Conservation (phyloP, 2,113 vertebrate species). For the Sinosuthora webbiana region DNA sequence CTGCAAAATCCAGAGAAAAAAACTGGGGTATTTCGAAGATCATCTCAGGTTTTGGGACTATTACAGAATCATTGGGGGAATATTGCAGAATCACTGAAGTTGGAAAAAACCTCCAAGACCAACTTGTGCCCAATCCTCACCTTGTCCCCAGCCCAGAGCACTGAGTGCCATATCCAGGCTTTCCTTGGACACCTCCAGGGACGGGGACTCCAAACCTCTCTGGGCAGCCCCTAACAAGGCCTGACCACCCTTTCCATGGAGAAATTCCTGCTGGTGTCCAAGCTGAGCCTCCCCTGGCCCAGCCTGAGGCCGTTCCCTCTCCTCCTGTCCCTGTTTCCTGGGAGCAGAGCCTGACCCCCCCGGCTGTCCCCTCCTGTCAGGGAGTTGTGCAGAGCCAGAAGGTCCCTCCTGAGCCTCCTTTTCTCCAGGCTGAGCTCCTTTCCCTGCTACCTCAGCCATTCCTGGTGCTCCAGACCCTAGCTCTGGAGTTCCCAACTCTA, state of each 20-base stretch:
- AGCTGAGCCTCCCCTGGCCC: background rate
- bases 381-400: background rate
- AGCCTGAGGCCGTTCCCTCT: background rate
- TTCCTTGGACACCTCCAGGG: background rate
- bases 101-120: background rate
- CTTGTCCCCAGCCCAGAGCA: background rate
- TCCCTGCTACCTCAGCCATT: background rate
- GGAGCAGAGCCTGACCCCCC: background rate
- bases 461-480: background rate
- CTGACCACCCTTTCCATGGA: background rate
- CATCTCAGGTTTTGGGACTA: background rate
- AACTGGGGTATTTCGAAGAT: background rate
- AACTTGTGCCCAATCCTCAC: rapidly evolving
- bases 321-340: background rate
- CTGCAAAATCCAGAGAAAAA: background rate
- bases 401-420: background rate
- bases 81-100: background rate
- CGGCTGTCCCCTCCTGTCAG: background rate
- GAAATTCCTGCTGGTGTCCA: background rate
- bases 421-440: background rate
- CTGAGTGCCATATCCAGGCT: rapidly evolving
- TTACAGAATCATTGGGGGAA: background rate
- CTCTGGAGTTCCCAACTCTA: rapidly evolving
- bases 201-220: background rate
- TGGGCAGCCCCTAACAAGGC: background rate